Evolutionary conservation across 2,113 vertebrate genomes (phyloP).

Genomic region (Sebastes fasciatus): DNA sequence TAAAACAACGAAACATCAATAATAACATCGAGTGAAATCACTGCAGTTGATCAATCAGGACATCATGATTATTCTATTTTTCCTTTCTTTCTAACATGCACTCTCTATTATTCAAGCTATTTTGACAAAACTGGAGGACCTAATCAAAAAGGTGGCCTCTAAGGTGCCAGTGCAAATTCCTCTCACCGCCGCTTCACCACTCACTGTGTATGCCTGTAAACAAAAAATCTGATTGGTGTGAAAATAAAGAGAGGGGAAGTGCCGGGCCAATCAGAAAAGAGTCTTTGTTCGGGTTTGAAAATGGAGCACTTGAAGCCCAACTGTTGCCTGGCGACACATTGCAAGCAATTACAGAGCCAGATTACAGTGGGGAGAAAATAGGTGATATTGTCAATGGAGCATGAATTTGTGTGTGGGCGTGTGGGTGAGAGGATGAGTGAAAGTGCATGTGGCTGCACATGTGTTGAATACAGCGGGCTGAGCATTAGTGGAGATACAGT

Average conservation of each 20-base stretch:
- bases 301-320: conserved; percentile 71
- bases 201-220: conserved; percentile 40
- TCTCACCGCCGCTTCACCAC: conserved; percentile 35
- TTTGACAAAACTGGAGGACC: conserved; percentile 27
- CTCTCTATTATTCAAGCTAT: not conserved
- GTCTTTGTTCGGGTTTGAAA: conserved; percentile 69
- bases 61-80: not conserved
- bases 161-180: conserved; percentile 51
- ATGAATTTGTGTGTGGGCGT: conserved; percentile 47
- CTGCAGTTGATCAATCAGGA: conserved; percentile 3
- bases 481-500: conserved; percentile 15
- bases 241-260: conserved; percentile 37
- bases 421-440: conserved; percentile 27
- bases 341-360: conserved; percentile 75
- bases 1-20: conserved; percentile 44
- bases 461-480: conserved; percentile 20
- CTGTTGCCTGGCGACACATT: conserved; percentile 81
- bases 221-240: conserved; percentile 59
- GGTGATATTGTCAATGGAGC: conserved; percentile 70
- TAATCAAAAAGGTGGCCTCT: conserved; percentile 43
- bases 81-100: not conserved
- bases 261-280: conserved; percentile 65
- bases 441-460: conserved; percentile 23
- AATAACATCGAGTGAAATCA: conserved; percentile 30
- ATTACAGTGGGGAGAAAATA: conserved; percentile 72